A percentile compares a stretch with the other conserved stretches of the same genome.
Conservation (phyloP, 2,113 vertebrate species). For the Takifugu flavidus region DNA sequence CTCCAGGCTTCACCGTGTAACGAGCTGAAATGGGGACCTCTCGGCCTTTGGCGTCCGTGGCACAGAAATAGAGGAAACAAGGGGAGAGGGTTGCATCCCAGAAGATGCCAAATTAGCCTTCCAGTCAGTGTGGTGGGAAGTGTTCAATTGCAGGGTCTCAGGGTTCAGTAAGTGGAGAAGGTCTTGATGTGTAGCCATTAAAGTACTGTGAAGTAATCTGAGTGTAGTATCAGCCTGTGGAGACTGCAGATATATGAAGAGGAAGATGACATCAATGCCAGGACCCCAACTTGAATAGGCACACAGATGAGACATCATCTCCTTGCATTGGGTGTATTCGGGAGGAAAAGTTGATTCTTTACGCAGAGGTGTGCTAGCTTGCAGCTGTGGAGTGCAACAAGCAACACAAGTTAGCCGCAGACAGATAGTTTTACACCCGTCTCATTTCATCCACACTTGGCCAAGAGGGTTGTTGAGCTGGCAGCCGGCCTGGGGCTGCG, state of each 20-base stretch:
- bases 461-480: conserved; percentile 37
- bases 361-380: conserved; percentile 9
- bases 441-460: conserved; percentile 59
- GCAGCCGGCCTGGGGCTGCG: conserved; percentile 49
- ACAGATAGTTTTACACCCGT: conserved; percentile 48
- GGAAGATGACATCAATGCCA: no score
- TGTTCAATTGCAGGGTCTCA: not conserved
- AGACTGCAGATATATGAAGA: no score
- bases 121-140: conserved; percentile 6
- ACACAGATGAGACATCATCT: not conserved
- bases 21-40: conserved; percentile 25
- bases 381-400: conserved; percentile 20
- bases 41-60: conserved; percentile 15
- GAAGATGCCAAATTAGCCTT: conserved; percentile 11
- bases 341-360: conserved; percentile 7
- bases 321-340: conserved; percentile 3
- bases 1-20: conserved; percentile 29
- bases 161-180: not conserved
- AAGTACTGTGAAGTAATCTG: no score
- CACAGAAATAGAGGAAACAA: conserved; percentile 47
- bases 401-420: conserved; percentile 12
- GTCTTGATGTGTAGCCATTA: not conserved
- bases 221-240: no score
- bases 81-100: conserved; percentile 22
- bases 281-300: no score